Evolutionary conservation across 2,113 vertebrate species (phyloP).

Genomic region (Thermophis baileyi): DNA sequence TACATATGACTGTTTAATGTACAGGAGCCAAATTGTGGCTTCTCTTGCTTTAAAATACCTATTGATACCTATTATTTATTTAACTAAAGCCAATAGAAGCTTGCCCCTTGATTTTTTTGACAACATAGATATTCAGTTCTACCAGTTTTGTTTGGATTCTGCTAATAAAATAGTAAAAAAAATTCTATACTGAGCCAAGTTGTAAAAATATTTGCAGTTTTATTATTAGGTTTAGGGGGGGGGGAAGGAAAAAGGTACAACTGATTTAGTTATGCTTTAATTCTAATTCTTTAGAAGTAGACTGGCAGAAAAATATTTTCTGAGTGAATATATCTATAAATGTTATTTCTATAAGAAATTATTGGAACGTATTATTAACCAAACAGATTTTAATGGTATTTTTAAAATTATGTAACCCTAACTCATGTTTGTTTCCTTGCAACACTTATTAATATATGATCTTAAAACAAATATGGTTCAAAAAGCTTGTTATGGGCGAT

Average conservation of each 20-base stretch:
- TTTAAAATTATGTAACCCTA: conserved; percentile 25
- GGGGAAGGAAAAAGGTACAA: neutral
- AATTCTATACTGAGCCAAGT: conserved; percentile 47
- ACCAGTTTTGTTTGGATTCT: conserved; percentile 59
- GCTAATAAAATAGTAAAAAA: conserved; percentile 60
- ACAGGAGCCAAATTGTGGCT: conserved; percentile 51
- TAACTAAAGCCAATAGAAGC: conserved; percentile 60
- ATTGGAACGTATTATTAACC: neutral
- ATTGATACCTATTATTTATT: conserved; percentile 57
- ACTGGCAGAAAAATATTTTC: conserved; percentile 47
- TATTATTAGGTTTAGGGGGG: neutral
- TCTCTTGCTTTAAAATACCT: conserved; percentile 50
- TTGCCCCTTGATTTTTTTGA: conserved; percentile 52
- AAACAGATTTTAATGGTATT: conserved; percentile 8
- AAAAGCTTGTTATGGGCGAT: neutral
- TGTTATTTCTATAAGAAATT: conserved; percentile 19
- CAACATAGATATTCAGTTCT: conserved; percentile 27
- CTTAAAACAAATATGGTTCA: neutral
- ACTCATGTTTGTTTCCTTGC: conserved; percentile 30
- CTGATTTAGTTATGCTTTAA: conserved; percentile 21
- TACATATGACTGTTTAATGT: conserved; percentile 45
- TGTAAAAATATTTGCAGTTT: conserved; percentile 39
- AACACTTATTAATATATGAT: neutral
- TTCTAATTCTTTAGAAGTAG: conserved; percentile 34
- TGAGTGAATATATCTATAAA: conserved; percentile 48